A percentile compares a stretch with the other conserved stretches of the same genome.
phyloP scores from a whole-genome alignment of 1,140 invertebrate species.

The Heliothis virescens region DNA sequence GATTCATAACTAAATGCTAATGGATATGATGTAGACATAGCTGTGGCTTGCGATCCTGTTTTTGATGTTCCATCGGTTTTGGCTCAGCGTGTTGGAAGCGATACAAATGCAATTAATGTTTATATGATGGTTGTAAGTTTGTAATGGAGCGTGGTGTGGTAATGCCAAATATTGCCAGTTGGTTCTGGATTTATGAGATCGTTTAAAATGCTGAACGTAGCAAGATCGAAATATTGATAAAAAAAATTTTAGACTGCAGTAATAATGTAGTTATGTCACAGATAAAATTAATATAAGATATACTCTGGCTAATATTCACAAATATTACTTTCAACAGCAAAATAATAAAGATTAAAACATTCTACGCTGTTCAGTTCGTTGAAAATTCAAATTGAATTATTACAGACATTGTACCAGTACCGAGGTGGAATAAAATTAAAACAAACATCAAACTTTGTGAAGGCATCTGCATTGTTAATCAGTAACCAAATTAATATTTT shows the following conservation, averaged over 20 bases:
- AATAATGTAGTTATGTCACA: no score
- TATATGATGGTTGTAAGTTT: background rate
- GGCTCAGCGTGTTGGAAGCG: background rate
- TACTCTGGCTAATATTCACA: no score
- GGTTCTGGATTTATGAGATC: no score
- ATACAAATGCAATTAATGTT: background rate
- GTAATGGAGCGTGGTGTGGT: background rate
- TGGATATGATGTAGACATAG: conserved; percentile 2
- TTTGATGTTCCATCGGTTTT: conserved; percentile 14
- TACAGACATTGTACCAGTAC: conserved; percentile 11
- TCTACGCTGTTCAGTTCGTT: background rate
- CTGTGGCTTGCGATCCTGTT: background rate
- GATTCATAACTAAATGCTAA: conserved; percentile 66
- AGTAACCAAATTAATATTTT: conserved; percentile 25
- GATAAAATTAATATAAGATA: no score
- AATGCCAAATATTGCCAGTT: background rate
- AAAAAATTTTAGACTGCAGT: no score
- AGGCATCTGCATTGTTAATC: conserved; percentile 36
- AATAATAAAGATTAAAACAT: conserved; percentile 15
- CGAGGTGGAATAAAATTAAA: conserved; percentile 41
- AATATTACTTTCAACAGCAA: no score
- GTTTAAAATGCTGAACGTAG: no score
- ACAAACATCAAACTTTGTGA: conserved; percentile 31
- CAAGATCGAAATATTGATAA: no score
- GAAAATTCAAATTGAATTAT: conserved; percentile 33